Evolutionary conservation across 1,140 invertebrate species (phyloP).

Genomic region (Drosophila pseudoobscura): DNA sequence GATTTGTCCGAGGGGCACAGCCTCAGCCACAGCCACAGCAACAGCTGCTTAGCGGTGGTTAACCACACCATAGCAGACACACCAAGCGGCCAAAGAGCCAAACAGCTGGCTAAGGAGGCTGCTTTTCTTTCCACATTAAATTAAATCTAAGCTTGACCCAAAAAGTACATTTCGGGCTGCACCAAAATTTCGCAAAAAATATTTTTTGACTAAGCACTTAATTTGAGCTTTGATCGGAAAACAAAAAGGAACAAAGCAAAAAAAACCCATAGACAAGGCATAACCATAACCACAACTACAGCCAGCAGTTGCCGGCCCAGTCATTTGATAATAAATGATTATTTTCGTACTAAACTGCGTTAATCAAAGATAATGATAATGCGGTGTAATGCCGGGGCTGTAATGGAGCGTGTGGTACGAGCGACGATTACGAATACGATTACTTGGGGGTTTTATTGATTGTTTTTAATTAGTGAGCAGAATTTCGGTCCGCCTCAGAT

Average conservation of each 20-base stretch:
- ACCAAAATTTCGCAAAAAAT: constrained; percentile 46
- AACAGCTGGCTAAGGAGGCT: constrained; percentile 38
- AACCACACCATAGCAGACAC: constrained; percentile 15
- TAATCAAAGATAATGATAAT: constrained; percentile 76
- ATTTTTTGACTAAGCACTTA: constrained; percentile 65
- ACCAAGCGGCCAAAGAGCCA: neutral
- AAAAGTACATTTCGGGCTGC: constrained; percentile 22
- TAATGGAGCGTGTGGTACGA: constrained; percentile 18
- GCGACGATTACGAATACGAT: neutral
- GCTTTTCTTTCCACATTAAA: constrained; percentile 51
- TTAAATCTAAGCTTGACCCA: constrained; percentile 80
- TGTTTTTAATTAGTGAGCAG: constrained; percentile 76
- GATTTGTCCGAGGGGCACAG: constrained; percentile 21
- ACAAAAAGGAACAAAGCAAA: constrained; percentile 18
- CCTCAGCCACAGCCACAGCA: neutral
- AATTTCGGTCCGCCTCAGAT: constrained; percentile 61
- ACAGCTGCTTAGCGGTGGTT: constrained; percentile 10
- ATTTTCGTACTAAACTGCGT: constrained; percentile 76
- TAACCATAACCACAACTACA: constrained; percentile 20
- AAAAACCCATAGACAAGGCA: too few species aligned
- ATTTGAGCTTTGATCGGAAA: constrained; percentile 38
- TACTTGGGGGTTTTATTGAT: constrained; percentile 62
- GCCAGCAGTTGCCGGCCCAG: constrained; percentile 16
- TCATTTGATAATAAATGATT: constrained; percentile 76
- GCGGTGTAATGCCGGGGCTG: constrained; percentile 44